Percentiles rank a stretch among this genome's conserved stretches.
These are phyloP conservation scores for Limulus polyphemus DNA, from an alignment of 2,888 invertebrate species.

Conservation along the genomic window DNA sequence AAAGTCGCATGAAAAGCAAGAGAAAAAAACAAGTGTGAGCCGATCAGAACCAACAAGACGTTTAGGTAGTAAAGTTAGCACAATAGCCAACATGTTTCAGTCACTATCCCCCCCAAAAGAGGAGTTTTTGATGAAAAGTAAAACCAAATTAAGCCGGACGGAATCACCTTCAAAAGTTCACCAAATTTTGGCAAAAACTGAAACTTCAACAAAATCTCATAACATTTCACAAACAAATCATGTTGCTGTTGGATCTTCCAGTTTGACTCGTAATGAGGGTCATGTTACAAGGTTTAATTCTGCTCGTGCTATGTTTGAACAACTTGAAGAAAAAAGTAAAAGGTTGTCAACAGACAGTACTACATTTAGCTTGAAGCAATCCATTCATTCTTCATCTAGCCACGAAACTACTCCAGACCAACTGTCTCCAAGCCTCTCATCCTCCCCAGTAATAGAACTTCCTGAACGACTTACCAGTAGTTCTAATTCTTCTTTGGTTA, in stretches of 20 bases:
- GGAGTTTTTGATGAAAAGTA: conserved; percentile 5
- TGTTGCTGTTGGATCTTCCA: conserved; percentile 1
- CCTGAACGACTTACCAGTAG: no score
- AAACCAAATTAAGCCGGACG: conserved; percentile 9
- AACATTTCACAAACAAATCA: conserved; percentile 5
- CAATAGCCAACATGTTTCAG: conserved; percentile 28
- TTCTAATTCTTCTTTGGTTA: no score
- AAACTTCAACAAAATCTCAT: background rate
- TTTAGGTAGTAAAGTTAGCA: conserved; percentile 28
- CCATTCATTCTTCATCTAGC: background rate
- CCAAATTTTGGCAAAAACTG: background rate
- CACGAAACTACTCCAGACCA: conserved; percentile 6
- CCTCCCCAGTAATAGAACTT: no score
- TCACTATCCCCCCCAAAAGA: conserved; percentile 22
- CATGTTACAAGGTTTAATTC: conserved; percentile 46
- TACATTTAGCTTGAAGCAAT: no score
- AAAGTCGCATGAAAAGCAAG: conserved; percentile 12
- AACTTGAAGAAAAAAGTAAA: conserved; percentile 46
- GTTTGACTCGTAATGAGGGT: conserved; percentile 24
- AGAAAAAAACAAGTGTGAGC: conserved; percentile 10
- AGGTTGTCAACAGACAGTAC: no score
- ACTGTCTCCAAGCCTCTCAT: conserved; percentile 6
- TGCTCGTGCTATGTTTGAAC: conserved; percentile 80
- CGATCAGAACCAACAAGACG: conserved; percentile 16
- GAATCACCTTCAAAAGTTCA: conserved; percentile 4